phyloP scores from a whole-genome alignment of 2,888 invertebrate genomes.

The Acanthosoma haemorrhoidale region DNA sequence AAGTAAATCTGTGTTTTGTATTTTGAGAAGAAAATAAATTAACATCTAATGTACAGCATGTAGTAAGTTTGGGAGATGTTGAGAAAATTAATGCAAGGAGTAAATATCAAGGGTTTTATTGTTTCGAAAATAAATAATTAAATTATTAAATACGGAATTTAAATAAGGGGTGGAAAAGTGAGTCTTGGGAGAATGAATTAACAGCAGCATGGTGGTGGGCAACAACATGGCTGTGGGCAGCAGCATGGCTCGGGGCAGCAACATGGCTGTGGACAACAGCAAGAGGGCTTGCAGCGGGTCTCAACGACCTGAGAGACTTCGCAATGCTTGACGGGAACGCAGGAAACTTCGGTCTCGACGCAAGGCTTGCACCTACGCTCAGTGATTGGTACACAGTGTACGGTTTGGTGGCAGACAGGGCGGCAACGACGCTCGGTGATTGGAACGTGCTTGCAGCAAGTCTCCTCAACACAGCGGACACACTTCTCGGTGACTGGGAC shows the following conservation, averaged over 20 bases:
- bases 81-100: no score
- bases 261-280: not conserved
- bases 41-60: no score
- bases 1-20: no score
- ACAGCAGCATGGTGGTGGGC: not conserved
- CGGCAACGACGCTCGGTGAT: slow-evolving; percentile 28
- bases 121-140: slow-evolving; percentile 11
- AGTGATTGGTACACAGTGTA: slow-evolving; percentile 32
- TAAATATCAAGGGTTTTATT: slow-evolving; percentile 1
- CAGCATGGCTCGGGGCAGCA: not conserved
- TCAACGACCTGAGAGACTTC: slow-evolving; percentile 31
- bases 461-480: slow-evolving; percentile 33
- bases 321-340: slow-evolving; percentile 32
- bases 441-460: slow-evolving; percentile 28
- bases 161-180: not conserved
- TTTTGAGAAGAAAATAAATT: no score
- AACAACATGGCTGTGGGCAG: not conserved
- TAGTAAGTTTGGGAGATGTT: no score
- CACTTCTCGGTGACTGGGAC: slow-evolving; percentile 34
- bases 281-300: slow-evolving; percentile 14
- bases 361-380: slow-evolving; percentile 30
- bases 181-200: not conserved
- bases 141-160: slow-evolving; percentile 23
- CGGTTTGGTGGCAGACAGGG: slow-evolving; percentile 31
- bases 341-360: slow-evolving; percentile 30